Evolutionary conservation across 2,888 invertebrate species (phyloP).

Genomic region (Volucella zonaria): DNA sequence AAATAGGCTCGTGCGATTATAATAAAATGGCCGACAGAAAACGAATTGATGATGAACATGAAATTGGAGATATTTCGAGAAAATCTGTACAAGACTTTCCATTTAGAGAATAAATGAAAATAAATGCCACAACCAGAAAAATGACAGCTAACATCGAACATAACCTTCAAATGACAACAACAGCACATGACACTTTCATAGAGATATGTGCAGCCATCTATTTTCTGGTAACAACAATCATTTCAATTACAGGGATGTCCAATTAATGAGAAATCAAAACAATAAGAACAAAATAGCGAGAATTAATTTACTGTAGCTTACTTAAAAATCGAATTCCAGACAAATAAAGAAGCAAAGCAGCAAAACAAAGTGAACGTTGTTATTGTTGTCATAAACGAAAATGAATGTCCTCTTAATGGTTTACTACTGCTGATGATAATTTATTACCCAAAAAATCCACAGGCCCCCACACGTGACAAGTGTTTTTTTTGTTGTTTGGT

Average conservation of each 20-base stretch:
- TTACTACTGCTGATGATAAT: no score
- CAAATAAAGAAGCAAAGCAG: no score
- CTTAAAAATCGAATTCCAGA: no score
- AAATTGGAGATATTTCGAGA: slow-evolving; percentile 41
- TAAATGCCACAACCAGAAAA: slow-evolving; percentile 5
- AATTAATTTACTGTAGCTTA: no score
- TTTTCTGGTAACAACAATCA: background rate
- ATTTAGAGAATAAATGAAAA: slow-evolving; percentile 27
- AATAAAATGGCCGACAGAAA: background rate
- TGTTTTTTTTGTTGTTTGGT: no score
- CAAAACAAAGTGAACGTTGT: no score
- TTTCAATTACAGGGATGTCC: slow-evolving; percentile 23
- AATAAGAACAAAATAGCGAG: background rate
- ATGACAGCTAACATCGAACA: background rate
- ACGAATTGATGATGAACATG: slow-evolving; percentile 18
- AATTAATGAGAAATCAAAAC: background rate
- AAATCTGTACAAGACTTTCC: slow-evolving; percentile 40
- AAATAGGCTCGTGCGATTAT: slow-evolving; percentile 20
- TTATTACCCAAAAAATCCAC: no score
- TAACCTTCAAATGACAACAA: slow-evolving; percentile 48
- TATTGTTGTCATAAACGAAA: no score
- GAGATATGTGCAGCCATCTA: slow-evolving; percentile 24
- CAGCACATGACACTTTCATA: slow-evolving; percentile 34
- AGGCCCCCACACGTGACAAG: no score
- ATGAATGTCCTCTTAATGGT: no score